Evolutionary conservation across 1,140 invertebrate genomes (phyloP).

Genomic region (Penaeus indicus): DNA sequence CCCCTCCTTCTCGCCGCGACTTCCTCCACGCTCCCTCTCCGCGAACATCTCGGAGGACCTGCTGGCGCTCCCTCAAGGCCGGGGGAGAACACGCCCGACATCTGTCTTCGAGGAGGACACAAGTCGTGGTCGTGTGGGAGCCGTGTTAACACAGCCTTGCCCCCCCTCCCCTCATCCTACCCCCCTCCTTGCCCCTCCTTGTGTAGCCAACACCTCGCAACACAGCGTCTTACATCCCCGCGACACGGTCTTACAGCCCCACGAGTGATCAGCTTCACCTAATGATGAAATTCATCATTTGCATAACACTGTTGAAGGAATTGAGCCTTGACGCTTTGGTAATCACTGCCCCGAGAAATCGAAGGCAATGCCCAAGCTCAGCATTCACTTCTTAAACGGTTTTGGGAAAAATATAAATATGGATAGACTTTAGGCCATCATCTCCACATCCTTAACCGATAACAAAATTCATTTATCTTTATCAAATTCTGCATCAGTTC

Average conservation of each 20-base stretch:
- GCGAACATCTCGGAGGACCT: slow-evolving; percentile 3
- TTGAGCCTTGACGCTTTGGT: no score
- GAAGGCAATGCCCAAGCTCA: no score
- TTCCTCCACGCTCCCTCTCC: slow-evolving; percentile 10
- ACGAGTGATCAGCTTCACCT: no score
- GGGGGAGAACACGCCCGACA: slow-evolving; percentile 15
- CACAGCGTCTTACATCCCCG: neutral
- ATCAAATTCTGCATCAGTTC: no score
- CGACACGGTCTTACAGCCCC: neutral
- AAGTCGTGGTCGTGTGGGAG: slow-evolving; percentile 34
- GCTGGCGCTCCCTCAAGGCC: neutral
- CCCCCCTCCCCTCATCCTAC: neutral
- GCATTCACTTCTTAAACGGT: no score
- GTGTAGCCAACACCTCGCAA: neutral
- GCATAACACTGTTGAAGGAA: no score
- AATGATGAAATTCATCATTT: no score
- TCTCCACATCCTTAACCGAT: no score
- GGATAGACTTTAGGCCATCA: no score
- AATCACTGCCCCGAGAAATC: no score
- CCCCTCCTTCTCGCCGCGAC: neutral
- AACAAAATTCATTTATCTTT: no score
- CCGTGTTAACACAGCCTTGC: slow-evolving; percentile 45
- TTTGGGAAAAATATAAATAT: no score
- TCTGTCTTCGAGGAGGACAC: slow-evolving; percentile 48
- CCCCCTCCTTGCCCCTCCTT: neutral